phyloP scores from a whole-genome alignment of 2,113 vertebrate species.

The Irena cyanogastra region DNA sequence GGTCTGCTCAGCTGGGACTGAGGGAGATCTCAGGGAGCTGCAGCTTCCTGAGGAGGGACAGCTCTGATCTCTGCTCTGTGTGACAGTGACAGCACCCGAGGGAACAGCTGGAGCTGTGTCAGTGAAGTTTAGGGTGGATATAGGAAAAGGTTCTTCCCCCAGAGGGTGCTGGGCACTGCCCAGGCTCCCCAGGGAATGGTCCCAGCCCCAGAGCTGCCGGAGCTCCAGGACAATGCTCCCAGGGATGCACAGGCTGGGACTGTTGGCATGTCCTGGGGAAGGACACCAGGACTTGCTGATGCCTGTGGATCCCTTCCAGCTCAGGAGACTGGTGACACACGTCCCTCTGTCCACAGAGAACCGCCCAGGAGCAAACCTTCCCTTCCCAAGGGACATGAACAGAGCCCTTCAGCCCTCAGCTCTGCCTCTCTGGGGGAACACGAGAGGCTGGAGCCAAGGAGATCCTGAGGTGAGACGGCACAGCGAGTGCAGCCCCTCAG shows the following conservation, averaged over 20 bases:
- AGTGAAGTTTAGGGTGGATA: fast-evolving
- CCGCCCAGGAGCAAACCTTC: neutral
- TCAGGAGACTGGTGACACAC: neutral
- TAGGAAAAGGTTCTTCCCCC: neutral
- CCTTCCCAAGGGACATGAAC: neutral
- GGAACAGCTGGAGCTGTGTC: fast-evolving
- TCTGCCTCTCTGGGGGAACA: neutral
- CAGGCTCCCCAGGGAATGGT: neutral
- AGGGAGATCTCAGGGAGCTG: neutral
- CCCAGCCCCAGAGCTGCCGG: neutral
- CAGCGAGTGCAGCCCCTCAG: neutral
- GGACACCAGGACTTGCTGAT: neutral
- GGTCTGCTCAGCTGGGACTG: neutral
- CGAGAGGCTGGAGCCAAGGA: neutral
- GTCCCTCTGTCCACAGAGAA: neutral
- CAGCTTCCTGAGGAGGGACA: neutral
- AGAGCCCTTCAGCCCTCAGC: neutral
- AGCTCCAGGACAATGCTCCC: neutral
- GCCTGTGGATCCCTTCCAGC: neutral
- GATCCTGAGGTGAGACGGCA: neutral
- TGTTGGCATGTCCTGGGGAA: neutral
- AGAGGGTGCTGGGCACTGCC: neutral
- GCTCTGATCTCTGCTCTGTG: neutral
- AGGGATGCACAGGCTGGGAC: neutral
- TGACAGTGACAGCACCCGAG: neutral